Base-by-base conservation (phyloP, 2,113 vertebrate species). In the Sus scrofa region DNA sequence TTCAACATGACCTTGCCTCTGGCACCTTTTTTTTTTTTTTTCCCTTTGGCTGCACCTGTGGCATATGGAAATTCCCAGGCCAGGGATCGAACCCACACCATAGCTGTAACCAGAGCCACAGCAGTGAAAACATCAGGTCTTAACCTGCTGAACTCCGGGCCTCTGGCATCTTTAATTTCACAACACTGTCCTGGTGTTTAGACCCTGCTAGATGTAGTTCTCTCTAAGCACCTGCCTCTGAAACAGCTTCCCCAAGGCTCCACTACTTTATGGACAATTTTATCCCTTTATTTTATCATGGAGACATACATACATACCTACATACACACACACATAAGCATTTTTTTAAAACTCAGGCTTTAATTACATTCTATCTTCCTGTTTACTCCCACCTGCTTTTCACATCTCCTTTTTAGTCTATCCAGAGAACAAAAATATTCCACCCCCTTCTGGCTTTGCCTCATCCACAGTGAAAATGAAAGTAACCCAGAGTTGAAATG, bases 351-450 rank as follows among this genome's bases (percentile, higher is more conserved):
- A 56, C 18, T n/a, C 63, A 52, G 19, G 75, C n/a, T 77, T 83
- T 70, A 71, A 70, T 75, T 60, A 86, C 6, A 68, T 39, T 39
- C 24, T 32, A 52, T 50, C 52, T 68, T 79, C 26, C 22, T 73
- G 39, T 89, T 95, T 86, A 27, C 22, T 62, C 5, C n/a, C 18
- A 68, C 27, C 20, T 81, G 22, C 86, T 86, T 74, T 86, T 82
- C 82, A 63, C 12, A 8, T 2, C 3, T 71, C 52, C 27, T 18
- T 70, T 75, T 77, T 52, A 90, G 54, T 91, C 68, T 10, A 86
- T 71, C 86, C 63, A 75, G 18, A 26, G 26, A 93, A 74, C 27
- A 50, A 89, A 84, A 88, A 89, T 89, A 90, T 50, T 34, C 18
- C 34, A 34, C 54, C 75, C 12, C n/a, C 74, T 93, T 67, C 16